Evolutionary conservation across 2,888 invertebrate genomes (phyloP).

Genomic region (Gastracanthus pulcherrimus): DNA sequence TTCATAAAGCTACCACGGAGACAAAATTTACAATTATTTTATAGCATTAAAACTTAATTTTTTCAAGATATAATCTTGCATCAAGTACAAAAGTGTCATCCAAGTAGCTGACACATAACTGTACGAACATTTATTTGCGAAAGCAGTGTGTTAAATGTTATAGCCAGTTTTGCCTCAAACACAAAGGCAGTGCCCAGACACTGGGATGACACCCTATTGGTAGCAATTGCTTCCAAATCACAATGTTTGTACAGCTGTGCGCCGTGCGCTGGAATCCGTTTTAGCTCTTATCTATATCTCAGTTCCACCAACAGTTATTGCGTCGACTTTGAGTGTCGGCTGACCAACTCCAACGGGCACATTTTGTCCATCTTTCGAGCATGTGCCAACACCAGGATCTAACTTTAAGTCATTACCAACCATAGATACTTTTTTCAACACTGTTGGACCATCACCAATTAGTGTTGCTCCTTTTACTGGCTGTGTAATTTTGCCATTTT

Average conservation of each 20-base stretch:
- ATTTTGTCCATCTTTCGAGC: conserved; percentile 53
- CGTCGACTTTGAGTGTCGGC: conserved; percentile 50
- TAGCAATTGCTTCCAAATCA: too few relatives aligned
- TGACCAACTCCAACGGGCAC: conserved; percentile 52
- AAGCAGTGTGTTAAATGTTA: too few relatives aligned
- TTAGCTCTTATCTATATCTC: conserved; percentile 39
- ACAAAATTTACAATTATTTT: too few relatives aligned
- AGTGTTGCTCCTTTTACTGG: conserved; percentile 51
- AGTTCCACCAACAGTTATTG: conserved; percentile 54
- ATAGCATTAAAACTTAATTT: background rate
- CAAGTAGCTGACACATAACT: too few relatives aligned
- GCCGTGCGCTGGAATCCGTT: too few relatives aligned
- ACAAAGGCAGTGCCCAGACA: too few relatives aligned
- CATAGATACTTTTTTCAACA: conserved; percentile 51
- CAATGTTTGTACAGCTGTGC: too few relatives aligned
- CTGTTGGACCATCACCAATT: conserved; percentile 53
- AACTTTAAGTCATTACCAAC: conserved; percentile 50
- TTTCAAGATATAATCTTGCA: background rate
- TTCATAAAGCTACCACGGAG: too few relatives aligned
- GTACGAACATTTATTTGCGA: too few relatives aligned
- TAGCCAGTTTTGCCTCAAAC: too few relatives aligned
- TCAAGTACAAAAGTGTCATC: too few relatives aligned
- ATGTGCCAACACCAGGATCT: conserved; percentile 50
- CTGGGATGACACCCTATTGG: too few relatives aligned
- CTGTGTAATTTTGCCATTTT: conserved; percentile 50